These are phyloP conservation scores for Philereme transversata DNA, from an alignment of 2,888 invertebrate species.

Conservation along the genomic window DNA sequence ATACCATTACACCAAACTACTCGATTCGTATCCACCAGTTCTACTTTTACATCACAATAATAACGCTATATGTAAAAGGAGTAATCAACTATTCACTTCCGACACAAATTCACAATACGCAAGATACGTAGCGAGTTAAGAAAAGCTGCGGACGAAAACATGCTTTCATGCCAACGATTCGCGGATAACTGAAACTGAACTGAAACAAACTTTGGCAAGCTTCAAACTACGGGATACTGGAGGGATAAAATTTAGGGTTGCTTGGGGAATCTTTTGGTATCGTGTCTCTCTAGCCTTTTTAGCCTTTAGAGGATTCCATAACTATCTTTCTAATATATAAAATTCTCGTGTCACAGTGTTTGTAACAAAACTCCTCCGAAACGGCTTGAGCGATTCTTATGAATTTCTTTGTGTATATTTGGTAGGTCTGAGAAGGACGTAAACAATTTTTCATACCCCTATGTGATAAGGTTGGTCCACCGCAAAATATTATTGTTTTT, in stretches of 20 bases:
- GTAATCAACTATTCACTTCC: conserved; percentile 12
- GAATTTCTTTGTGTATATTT: too few relatives aligned
- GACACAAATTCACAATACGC: conserved; percentile 22
- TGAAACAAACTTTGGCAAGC: conserved; percentile 39
- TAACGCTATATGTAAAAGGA: conserved; percentile 7
- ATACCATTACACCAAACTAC: conserved; percentile 9
- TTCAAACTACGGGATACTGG: conserved; percentile 8
- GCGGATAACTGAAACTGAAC: conserved; percentile 62
- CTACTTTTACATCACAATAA: conserved; percentile 11
- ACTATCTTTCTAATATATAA: too few relatives aligned
- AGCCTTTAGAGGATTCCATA: too few relatives aligned
- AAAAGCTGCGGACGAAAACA: conserved; percentile 45
- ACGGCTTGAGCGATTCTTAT: too few relatives aligned
- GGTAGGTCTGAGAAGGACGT: too few relatives aligned
- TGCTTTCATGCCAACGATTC: conserved; percentile 53
- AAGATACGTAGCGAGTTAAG: conserved; percentile 49
- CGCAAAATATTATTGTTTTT: too few relatives aligned
- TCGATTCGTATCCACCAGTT: neutral
- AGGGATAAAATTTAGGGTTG: neutral
- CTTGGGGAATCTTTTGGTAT: too few relatives aligned
- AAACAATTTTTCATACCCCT: too few relatives aligned
- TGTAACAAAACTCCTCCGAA: too few relatives aligned
- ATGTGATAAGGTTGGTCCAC: too few relatives aligned
- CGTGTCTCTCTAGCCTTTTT: too few relatives aligned
- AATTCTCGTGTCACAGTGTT: too few relatives aligned